Base-by-base conservation (phyloP, 1,140 invertebrate genomes). In the Tribolium madens region DNA sequence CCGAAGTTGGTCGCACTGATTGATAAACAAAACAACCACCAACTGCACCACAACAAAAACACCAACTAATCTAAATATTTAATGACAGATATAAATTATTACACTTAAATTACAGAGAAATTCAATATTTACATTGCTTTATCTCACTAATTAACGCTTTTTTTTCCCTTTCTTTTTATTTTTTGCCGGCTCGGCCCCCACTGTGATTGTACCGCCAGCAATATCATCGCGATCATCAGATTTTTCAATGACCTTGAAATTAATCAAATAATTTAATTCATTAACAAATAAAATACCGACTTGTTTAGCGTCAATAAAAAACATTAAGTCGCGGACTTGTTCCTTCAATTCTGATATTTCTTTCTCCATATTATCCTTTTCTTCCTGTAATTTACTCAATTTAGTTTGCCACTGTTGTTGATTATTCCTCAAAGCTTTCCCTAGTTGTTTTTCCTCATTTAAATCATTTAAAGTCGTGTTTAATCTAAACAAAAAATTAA, bases 311-410 rank as follows among this genome's bases (percentile, higher is more conserved):
- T 98, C 96, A 70, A 99, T 89, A 85, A 94, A 98, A 87, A 98
- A 97, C 96, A 99, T 98, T 0, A 99, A 88, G 89, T 99, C 97
- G 9, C 95, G 88, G 0, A 99, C 87, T 87, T 99, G 97, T 79
- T 98, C 97, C 81, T 94, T 91, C 6, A 99, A 87, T 10, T 97
- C 96, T 0, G 84, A 76, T 1, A 97, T 89, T 90, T 97, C 94
- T 80, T 89, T 84, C 53, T 94, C 91, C 83, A 93, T 93, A 14
- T 80, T 76, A 9, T 79, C 82, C 81, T 88, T 88, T 48, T 91
- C 87, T 69, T 89, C 87, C 82, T 95, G 91, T 4, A 95, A 82
- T 42, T 89, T 86, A 6, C 88, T 87, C 60, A 95, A 89, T 81
- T 92, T 90, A 10, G 88, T 85, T 82, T 95, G 92, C 92, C 94